Evolutionary conservation across 2,797 vertebrate genomes (phyloP).

Genomic region (Cynodonichthys magdalenae): DNA sequence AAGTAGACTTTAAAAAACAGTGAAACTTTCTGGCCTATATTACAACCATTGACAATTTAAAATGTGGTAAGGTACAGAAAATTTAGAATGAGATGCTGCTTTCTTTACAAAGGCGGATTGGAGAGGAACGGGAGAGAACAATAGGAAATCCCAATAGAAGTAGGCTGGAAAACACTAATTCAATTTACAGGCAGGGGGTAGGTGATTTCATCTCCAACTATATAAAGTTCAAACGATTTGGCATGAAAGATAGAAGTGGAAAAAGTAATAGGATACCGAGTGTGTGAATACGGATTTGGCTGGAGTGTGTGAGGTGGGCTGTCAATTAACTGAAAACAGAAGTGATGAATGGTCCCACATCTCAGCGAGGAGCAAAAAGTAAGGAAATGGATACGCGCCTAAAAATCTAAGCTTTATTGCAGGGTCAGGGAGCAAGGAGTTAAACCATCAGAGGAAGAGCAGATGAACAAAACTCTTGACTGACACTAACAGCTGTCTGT

Average conservation of each 20-base stretch:
- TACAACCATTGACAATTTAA: constrained; percentile 37
- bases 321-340: constrained; percentile 56
- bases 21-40: constrained; percentile 39
- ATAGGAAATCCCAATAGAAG: constrained; percentile 33
- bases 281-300: constrained; percentile 10
- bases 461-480: constrained; percentile 36
- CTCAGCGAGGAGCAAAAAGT: constrained; percentile 19
- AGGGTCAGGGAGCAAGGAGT: constrained; percentile 14
- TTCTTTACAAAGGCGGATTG: constrained; percentile 24
- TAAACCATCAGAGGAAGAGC: not conserved
- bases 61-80: constrained; percentile 11
- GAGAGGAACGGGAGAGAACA: constrained; percentile 17
- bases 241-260: constrained; percentile 15
- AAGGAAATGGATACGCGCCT: constrained; percentile 27
- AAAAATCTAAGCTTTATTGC: constrained; percentile 26
- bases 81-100: not conserved
- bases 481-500: constrained; percentile 36
- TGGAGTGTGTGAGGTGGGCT: constrained; percentile 1
- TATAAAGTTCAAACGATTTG: constrained; percentile 40
- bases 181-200: constrained; percentile 17
- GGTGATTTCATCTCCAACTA: constrained; percentile 33
- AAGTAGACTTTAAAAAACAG: constrained; percentile 42
- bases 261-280: constrained; percentile 46
- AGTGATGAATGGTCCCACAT: constrained; percentile 49
- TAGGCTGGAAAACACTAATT: constrained; percentile 39